Base-by-base conservation (phyloP, 2,113 vertebrate genomes). In the Engraulis encrasicolus region DNA sequence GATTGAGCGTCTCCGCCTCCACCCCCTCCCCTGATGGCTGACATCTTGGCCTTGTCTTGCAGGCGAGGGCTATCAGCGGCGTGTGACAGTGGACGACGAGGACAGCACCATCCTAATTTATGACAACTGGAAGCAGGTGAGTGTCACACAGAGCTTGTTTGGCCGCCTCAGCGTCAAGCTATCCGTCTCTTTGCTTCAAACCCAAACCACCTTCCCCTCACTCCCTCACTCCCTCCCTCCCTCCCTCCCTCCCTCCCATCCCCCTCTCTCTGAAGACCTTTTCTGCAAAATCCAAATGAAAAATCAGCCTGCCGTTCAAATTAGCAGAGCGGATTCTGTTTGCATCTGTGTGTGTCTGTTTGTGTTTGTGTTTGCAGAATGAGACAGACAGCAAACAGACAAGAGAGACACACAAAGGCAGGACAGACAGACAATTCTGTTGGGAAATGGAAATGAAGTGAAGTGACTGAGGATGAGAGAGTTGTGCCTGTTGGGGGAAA, bases 121-220 rank as follows among this genome's bases (percentile, higher is more conserved):
- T 36, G 95, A 95, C 90, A 95, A 93, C 88, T 95, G 95, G 95
- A 95, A 94, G 88, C 95, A 93, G 92, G 95, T 95, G 87, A 89
- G 93, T 80, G 49, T 58, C 45, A 6, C 11, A 7, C 14, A n/a
- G 6, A 0, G 2, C 54, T 27, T 27, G 58, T 27, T 31, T 66
- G 23, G 6, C 58, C 6, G 58, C 23, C 58, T 66, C 14, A 18
- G 18, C 81, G n/a, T n/a, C 52, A 6, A 20, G 66, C 27, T 77
- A 77, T 77, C 45, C 34, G 81, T 77, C 81, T 20, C 20, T 79
- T n/a, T n/a, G n/a, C n/a, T n/a, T n/a, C n/a, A n/a, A n/a, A n/a
- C n/a, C n/a, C n/a, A n/a, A n/a, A n/a, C n/a, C n/a, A n/a, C n/a
- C n/a, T n/a, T n/a, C n/a, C n/a, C n/a, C n/a, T n/a, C n/a, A n/a